Percentiles rank a stretch among this genome's conserved stretches.
Evolutionary conservation across 2,888 invertebrate species (phyloP).

Genomic region (Protonemura montana): DNA sequence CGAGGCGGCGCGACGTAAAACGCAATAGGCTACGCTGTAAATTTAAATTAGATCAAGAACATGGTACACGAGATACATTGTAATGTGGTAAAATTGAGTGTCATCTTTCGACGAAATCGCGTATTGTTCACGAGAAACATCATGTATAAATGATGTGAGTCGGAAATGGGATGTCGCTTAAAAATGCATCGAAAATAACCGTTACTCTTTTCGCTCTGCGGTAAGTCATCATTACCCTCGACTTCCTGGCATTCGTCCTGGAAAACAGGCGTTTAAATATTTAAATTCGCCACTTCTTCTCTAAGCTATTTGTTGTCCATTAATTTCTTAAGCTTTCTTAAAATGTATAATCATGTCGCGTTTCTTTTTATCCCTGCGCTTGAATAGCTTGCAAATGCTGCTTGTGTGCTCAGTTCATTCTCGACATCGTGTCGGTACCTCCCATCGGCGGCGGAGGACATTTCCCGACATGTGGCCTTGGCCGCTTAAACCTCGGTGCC

Average conservation of each 20-base stretch:
- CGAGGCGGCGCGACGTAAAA: not conserved
- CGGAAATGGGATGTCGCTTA: conserved; percentile 28
- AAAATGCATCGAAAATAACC: conserved; percentile 21
- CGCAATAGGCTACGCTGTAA: conserved; percentile 8
- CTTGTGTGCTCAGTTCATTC: too few relatives aligned
- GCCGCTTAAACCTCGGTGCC: not conserved
- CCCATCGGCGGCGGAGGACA: too few relatives aligned
- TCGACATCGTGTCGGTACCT: too few relatives aligned
- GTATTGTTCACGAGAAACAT: conserved; percentile 13
- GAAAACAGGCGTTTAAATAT: not conserved
- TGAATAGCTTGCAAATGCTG: too few relatives aligned
- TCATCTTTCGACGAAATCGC: not conserved
- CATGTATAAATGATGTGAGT: not conserved
- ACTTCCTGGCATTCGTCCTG: not conserved
- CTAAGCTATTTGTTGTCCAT: not conserved
- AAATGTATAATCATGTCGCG: not conserved
- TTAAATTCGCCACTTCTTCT: not conserved
- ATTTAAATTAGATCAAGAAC: conserved; percentile 17
- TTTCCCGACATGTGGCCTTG: not conserved
- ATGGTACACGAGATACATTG: not conserved
- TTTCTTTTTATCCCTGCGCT: too few relatives aligned
- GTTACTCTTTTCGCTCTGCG: not conserved
- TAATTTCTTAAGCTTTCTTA: not conserved
- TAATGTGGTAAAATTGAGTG: conserved; percentile 18
- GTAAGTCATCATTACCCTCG: not conserved